Conservation (phyloP, 1,140 invertebrate genomes). For the Conus ventricosus region DNA sequence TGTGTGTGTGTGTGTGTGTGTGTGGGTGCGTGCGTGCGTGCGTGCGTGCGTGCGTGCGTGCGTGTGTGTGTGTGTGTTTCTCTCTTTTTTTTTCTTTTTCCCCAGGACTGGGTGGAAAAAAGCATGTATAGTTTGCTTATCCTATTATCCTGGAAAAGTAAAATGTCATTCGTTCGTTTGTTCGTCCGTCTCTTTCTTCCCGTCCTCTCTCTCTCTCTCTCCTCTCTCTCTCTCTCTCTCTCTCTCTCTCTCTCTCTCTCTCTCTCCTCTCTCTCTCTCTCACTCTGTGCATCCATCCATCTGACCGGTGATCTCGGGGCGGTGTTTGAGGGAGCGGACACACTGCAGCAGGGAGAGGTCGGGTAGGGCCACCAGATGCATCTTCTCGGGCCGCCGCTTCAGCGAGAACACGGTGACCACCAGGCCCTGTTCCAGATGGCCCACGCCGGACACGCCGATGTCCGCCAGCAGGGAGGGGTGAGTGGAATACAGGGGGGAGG, state of each 20-base stretch:
- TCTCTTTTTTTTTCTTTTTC: too few species aligned
- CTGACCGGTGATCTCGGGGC: slow-evolving; percentile 27
- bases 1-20: too few species aligned
- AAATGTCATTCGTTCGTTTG: too few species aligned
- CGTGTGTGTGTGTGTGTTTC: too few species aligned
- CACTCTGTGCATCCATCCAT: not conserved
- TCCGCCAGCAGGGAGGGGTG: not conserved
- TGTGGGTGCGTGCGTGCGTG: too few species aligned
- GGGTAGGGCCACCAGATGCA: slow-evolving; percentile 1
- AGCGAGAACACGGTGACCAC: slow-evolving; percentile 33
- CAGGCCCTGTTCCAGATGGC: slow-evolving; percentile 6
- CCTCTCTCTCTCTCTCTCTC: not conserved
- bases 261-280: too few species aligned
- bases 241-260: slow-evolving; percentile 13
- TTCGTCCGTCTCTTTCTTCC: not conserved
- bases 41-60: too few species aligned
- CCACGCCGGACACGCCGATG: not conserved
- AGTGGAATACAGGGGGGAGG: not conserved
- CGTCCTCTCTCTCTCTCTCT: not conserved
- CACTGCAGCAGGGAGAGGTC: slow-evolving; percentile 24
- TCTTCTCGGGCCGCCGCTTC: slow-evolving; percentile 12
- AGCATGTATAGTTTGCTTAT: too few species aligned
- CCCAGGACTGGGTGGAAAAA: too few species aligned
- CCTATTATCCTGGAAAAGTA: too few species aligned
- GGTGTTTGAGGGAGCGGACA: not conserved